Conservation (phyloP, 2,888 invertebrate genomes). For the Lasioglossum oenotherae region DNA sequence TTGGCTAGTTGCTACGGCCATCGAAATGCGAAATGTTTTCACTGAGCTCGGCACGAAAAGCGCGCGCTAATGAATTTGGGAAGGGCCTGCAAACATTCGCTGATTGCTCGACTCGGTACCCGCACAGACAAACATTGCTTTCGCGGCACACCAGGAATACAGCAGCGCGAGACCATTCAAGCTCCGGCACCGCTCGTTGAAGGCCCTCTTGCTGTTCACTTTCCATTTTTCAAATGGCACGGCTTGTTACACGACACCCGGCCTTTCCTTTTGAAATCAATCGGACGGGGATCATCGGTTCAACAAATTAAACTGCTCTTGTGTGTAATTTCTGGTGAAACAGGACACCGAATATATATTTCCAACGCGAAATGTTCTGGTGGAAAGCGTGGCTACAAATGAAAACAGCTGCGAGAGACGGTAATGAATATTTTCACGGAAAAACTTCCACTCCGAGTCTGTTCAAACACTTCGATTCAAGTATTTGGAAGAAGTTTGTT, state of each 20-base stretch:
- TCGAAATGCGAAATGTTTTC: constrained; percentile 53
- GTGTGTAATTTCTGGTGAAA: not conserved
- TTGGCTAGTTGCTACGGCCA: constrained; percentile 15
- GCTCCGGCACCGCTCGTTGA: not conserved
- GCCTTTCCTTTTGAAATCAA: constrained; percentile 13
- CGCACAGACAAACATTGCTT: constrained; percentile 56
- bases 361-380: not conserved
- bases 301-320: not conserved
- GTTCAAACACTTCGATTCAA: too few relatives aligned
- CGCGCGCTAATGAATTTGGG: constrained; percentile 67
- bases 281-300: not conserved
- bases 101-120: constrained; percentile 62
- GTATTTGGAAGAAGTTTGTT: too few relatives aligned
- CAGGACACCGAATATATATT: not conserved
- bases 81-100: constrained; percentile 67
- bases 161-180: constrained; percentile 19
- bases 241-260: not conserved
- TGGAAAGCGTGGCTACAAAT: too few relatives aligned
- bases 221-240: constrained; percentile 9
- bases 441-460: too few relatives aligned
- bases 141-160: constrained; percentile 48
- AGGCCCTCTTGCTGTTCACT: not conserved
- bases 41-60: constrained; percentile 48
- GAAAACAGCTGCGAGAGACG: not conserved
- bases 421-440: not conserved